Base-by-base conservation (phyloP, 2,797 vertebrate genomes). In the Anabas testudineus region DNA sequence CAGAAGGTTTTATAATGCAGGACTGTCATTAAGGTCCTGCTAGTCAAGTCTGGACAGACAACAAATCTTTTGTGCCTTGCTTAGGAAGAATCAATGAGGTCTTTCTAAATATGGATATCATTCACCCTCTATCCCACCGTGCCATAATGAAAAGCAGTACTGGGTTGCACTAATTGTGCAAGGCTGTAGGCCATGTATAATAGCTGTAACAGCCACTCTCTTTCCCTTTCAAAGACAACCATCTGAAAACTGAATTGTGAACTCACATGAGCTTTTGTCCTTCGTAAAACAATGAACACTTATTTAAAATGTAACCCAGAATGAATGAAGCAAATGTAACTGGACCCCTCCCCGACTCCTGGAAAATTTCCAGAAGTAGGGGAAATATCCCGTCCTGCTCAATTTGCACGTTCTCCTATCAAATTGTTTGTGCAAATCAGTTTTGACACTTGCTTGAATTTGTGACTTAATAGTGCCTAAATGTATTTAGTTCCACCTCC, bases 71-170 rank as follows among this genome's bases (percentile, higher is more conserved):
- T 92, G 90, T 93, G 70, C 74, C 64, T 65, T 37, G 19, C 74
- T 79, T 66, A n/a, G 61, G 58, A 70, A 74, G 86, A 87, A 90
- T 90, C 87, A 91, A 86, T 87, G 87, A 83, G 70, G 58, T 75
- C 83, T 79, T 85, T 93, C 83, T 90, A 85, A 88, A 87, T 85
- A 86, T 90, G 82, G 87, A 84, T 76, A 72, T 59, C 58, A 68
- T 81, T 71, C 80, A 37, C 77, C 64, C 71, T 67, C 74, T 52
- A 56, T 74, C 85, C 57, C 66, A 67, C 67, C 56, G 49, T 47
- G 79, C 67, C 24, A 90, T 91, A 90, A 90, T 84, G 80, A 83
- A 74, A 85, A 84, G 72, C 58, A 79, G 86, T 63, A 87, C 85
- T 62, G 88, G 84, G 72, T 82, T 65, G 83, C 70, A 85, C 86